Conservation (phyloP, 2,888 invertebrate species). For the Agrochola circellaris region DNA sequence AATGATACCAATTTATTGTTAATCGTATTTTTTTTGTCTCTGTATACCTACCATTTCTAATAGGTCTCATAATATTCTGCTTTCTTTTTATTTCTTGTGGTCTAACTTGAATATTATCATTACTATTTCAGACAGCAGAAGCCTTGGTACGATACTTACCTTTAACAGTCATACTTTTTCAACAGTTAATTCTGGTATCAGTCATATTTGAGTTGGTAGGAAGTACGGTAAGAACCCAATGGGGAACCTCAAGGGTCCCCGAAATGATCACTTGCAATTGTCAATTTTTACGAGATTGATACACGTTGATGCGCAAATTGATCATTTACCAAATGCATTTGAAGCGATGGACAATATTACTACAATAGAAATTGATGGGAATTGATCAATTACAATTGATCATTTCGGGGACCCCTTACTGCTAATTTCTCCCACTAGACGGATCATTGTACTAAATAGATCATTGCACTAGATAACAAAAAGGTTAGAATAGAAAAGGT, state of each 20-base stretch:
- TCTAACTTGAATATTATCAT: neutral
- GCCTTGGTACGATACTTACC: conserved; percentile 53
- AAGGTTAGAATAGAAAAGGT: neutral
- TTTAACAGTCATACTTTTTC: conserved; percentile 62
- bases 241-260: too few relatives aligned
- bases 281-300: too few relatives aligned
- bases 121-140: conserved; percentile 46
- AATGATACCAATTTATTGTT: neutral
- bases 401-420: too few relatives aligned
- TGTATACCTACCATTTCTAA: too few relatives aligned
- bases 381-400: too few relatives aligned
- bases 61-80: too few relatives aligned
- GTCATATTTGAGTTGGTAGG: conserved; percentile 69
- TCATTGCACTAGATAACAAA: neutral
- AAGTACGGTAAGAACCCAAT: conserved; percentile 60
- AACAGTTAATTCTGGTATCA: conserved; percentile 70
- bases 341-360: too few relatives aligned
- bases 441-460: neutral
- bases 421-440: neutral
- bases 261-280: too few relatives aligned
- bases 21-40: too few relatives aligned
- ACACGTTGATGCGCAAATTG: too few relatives aligned
- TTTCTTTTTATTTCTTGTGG: neutral
- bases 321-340: too few relatives aligned
- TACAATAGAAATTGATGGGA: too few relatives aligned